phyloP scores from a whole-genome alignment of 2,888 invertebrate genomes.

The Reticulitermes lucifugus region DNA sequence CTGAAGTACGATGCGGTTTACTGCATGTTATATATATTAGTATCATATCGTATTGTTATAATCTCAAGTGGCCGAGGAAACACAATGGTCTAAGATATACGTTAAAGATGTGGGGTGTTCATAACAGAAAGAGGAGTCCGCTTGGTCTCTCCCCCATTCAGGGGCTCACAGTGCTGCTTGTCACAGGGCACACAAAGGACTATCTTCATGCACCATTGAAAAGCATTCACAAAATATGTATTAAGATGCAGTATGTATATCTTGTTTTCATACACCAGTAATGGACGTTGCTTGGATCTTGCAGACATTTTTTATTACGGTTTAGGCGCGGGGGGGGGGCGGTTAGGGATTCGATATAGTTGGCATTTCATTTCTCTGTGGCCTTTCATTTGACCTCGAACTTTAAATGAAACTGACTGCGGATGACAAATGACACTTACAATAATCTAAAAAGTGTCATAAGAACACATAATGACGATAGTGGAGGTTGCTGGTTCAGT shows the following conservation, averaged over 20 bases:
- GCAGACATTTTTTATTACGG: conserved; percentile 5
- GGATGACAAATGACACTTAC: background rate
- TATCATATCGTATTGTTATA: conserved; percentile 34
- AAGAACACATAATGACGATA: too few relatives aligned
- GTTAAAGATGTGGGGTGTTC: conserved; percentile 25
- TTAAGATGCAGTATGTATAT: conserved; percentile 18
- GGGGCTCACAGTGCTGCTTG: background rate
- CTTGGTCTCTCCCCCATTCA: background rate
- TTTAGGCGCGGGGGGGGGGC: background rate
- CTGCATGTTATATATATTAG: conserved; percentile 33
- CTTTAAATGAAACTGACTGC: background rate
- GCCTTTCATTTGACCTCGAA: background rate
- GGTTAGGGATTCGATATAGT: background rate
- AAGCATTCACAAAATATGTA: conserved; percentile 23
- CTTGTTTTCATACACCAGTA: conserved; percentile 15
- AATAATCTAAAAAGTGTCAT: background rate
- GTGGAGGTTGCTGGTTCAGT: too few relatives aligned
- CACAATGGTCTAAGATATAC: conserved; percentile 24
- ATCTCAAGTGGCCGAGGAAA: conserved; percentile 16
- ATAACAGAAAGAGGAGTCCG: background rate
- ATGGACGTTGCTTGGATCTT: conserved; percentile 3
- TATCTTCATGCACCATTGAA: conserved; percentile 32
- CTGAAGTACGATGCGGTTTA: conserved; percentile 27
- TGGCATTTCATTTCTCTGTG: background rate
- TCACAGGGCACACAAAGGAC: conserved; percentile 6